Percentiles rank a stretch among this genome's conserved stretches.
Evolutionary conservation across 2,888 invertebrate genomes (phyloP).

Genomic region (Sclerodermus sp.): DNA sequence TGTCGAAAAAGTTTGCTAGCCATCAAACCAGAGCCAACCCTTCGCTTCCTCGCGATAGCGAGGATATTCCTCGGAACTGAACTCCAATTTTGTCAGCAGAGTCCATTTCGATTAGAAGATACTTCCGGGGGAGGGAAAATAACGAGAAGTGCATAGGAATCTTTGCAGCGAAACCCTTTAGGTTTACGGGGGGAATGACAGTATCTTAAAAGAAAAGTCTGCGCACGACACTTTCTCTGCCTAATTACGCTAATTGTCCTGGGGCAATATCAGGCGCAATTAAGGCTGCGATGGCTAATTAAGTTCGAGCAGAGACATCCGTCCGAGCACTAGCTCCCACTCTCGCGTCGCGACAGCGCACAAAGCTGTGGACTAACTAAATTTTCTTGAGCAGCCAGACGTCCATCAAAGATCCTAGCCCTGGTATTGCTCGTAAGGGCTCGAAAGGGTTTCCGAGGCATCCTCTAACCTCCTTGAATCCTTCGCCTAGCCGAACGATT

Average conservation of each 20-base stretch:
- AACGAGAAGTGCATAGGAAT: no score
- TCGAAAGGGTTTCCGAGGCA: conserved; percentile 24
- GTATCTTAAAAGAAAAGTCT: conserved; percentile 25
- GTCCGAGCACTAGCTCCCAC: conserved; percentile 38
- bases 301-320: conserved; percentile 37
- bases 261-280: conserved; percentile 46
- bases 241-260: conserved; percentile 47
- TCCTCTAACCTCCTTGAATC: conserved; percentile 32
- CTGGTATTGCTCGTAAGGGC: conserved; percentile 15
- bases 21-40: no score
- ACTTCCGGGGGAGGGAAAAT: no score
- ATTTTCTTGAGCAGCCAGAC: conserved; percentile 56
- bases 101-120: no score
- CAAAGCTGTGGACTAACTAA: conserved; percentile 56
- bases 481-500: conserved; percentile 8
- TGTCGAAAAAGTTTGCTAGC: no score
- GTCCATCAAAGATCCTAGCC: conserved; percentile 54
- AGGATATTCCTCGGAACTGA: no score
- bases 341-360: conserved; percentile 42
- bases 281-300: conserved; percentile 41
- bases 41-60: no score
- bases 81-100: no score
- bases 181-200: background rate
- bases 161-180: no score
- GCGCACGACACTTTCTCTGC: conserved; percentile 33